Base-by-base conservation (phyloP, 2,888 invertebrate genomes). In the Heterodera filipjevi region DNA sequence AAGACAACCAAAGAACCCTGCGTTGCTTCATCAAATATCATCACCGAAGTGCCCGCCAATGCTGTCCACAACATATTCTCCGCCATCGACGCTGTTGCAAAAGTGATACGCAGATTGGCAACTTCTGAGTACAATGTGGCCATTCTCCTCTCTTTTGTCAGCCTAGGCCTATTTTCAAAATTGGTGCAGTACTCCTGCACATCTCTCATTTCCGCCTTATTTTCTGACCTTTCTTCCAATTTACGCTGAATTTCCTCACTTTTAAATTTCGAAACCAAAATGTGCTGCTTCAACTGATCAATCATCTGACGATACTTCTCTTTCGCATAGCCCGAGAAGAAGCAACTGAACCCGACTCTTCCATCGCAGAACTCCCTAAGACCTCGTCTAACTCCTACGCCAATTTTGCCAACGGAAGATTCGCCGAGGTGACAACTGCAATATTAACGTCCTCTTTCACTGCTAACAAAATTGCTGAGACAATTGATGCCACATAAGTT, bases 21-120 rank as follows among this genome's bases (percentile, higher is more conserved):
- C 6, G 71, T 71, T 27, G 71, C 71, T 10, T 71, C 71, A 30
- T 71, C 71, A 71, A 71, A 71, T 10, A 71, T 71, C 1, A 71
- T 1, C 3, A 30, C 30, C 8, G 71, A 30, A 22, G 71, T 30
- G 30, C 3, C 30, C 5, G 10, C 12, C 30, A 71, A 30, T 2
- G 71, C 71, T 8, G 39, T 68, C 32, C 66, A 32, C 8, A 66
- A 14, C 66, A 66, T 66, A 32, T 66, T 33, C 16, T 66, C 66
- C 14, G 66, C 66, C 66, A 66, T 66, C 16, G 66, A 12, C 16
- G 66, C 32, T 16, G 66, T 66, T 16, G 16, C 66, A 16, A 66
- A 66, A 66, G 16, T 16, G 16, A 66, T 66, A 12, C 66, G 8
- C 5, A 66, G 8, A 32, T 66, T 16, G 10, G 66, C 32, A 8